Conservation (phyloP, 2,797 vertebrate species). For the Otolemur crassicaudatus region DNA sequence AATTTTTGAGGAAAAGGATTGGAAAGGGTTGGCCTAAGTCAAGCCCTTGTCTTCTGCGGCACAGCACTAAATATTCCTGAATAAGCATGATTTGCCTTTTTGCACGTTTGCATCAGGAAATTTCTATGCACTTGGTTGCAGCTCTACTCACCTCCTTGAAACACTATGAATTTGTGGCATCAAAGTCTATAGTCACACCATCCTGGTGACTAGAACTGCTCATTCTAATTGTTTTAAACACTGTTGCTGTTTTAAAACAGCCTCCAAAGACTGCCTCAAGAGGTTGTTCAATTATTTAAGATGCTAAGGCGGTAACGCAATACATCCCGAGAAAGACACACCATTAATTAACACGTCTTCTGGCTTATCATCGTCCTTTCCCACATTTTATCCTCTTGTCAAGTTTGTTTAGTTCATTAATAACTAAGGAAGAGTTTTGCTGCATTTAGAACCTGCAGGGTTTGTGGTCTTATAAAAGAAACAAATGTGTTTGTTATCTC, state of each 20-base stretch:
- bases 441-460: neutral
- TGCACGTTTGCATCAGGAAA: neutral
- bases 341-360: conserved; percentile 82
- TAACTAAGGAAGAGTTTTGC: conserved; percentile 65
- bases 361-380: conserved; percentile 74
- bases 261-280: conserved; percentile 76
- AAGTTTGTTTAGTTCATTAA: conserved; percentile 70
- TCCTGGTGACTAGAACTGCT: conserved; percentile 20
- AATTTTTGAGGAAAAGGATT: neutral
- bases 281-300: conserved; percentile 84
- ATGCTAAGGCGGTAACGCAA: conserved; percentile 74
- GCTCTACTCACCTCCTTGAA: conserved; percentile 57
- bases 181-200: conserved; percentile 43
- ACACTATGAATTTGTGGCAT: conserved; percentile 68
- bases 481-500: neutral
- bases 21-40: neutral
- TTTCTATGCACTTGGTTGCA: neutral
- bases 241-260: conserved; percentile 76
- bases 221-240: conserved; percentile 67
- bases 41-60: neutral
- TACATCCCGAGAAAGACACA: conserved; percentile 74
- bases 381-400: conserved; percentile 72
- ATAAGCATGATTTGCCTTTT: neutral
- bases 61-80: neutral
- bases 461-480: conserved; percentile 55